Evolutionary conservation across 30 jellyfish, hydroid and myxozoan genomes (phyloP), one percentile per base, ranked within the genome.

Genomic region (Aurelia aurita complex sp. Pacific): DNA sequence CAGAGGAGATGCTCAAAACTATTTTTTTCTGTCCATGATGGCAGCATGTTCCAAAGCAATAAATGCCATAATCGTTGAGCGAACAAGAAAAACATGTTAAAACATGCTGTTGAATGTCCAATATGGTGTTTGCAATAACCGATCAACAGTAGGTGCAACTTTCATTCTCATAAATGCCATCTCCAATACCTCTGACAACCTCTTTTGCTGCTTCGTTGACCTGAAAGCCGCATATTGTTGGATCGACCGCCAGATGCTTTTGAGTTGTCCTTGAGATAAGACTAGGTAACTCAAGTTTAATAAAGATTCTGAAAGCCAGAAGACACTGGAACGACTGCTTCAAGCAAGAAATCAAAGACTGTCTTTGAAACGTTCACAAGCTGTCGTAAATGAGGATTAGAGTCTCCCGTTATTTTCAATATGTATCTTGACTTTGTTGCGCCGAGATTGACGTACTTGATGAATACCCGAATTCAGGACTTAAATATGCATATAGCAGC

Each of bases 211-310:
- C 29, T 66, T 66, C 18, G 0, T 66, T 66, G 76, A 66, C 46
- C 29, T 66, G 18, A 66, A 12, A 66, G 76, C 46, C 13, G 76
- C 76, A 18, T 66, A 66, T 66, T 12, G 18, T 23, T 33, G 36
- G 76, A 66, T 66, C 13, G 18, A 66, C 76, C 76, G 76, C 11
- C 19, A 66, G 14, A 66, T n/a, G 76, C 46, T 66, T 10, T 33
- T 66, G 14, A 19, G 18, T 0, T 23, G 18, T 66, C 18, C 76
- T 66, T 14, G 29, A 19, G 18, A 33, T 66, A 23, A 23, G 29
- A 23, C 29, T 23, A 23, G 29, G 29, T 23, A 23, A 23, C 29
- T 23, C 29, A 23, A 23, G 29, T 23, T 23, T 23, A 23, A 23
- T 23, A 23, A 23, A 23, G 29, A 23, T 23, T 23, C 29, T 23